These are phyloP conservation scores for Gymnarchus niloticus DNA, from an alignment of 2,113 vertebrate genomes.

Conservation along the genomic window DNA sequence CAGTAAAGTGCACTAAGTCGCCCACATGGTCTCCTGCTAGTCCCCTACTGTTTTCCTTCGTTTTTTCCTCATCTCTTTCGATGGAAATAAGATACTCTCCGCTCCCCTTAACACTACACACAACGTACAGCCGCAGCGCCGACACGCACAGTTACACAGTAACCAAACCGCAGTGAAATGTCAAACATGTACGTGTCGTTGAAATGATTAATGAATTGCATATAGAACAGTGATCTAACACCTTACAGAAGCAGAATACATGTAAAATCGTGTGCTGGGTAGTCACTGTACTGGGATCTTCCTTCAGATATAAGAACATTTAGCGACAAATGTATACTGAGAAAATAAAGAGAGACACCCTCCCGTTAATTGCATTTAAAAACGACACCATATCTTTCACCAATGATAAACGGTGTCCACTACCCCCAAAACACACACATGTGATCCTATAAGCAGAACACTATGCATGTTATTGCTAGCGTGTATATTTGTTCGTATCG, in stretches of 20 bases:
- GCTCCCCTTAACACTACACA: neutral
- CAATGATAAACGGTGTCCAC: neutral
- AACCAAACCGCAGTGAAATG: slow-evolving; percentile 19
- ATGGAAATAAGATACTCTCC: neutral
- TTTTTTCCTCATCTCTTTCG: neutral
- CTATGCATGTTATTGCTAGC: neutral
- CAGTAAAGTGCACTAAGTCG: neutral
- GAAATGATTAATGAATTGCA: neutral
- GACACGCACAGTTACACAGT: slow-evolving; percentile 5
- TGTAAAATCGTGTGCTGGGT: neutral
- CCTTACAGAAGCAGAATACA: neutral
- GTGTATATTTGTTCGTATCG: neutral
- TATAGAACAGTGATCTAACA: neutral
- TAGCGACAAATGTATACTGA: neutral
- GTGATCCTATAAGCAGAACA: neutral
- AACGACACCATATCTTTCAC: neutral
- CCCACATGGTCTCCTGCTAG: neutral
- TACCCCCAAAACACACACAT: neutral
- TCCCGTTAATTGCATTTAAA: neutral
- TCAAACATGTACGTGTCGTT: neutral
- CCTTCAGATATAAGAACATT: neutral
- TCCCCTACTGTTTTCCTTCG: neutral
- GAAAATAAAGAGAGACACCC: neutral
- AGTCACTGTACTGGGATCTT: neutral
- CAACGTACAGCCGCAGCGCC: slow-evolving; percentile 18